A percentile compares a stretch with the other conserved stretches of the same genome.
These are phyloP conservation scores for Thymelicus lineola DNA, from an alignment of 2,888 invertebrate species.

Conservation along the genomic window DNA sequence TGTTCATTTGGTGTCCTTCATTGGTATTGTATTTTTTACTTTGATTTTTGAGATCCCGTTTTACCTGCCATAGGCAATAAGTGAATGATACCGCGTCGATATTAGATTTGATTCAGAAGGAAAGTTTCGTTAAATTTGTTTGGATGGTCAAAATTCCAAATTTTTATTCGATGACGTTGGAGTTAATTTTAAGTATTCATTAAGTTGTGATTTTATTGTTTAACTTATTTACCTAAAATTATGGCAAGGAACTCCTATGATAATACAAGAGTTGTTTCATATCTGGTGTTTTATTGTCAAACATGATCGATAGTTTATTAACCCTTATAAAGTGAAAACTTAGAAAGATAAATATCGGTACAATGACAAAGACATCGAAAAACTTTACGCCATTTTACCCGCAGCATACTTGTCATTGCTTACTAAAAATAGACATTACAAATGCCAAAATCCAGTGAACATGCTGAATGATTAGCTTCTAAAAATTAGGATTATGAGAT, in stretches of 20 bases:
- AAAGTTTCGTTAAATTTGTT: constrained; percentile 46
- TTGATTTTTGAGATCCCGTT: constrained; percentile 73
- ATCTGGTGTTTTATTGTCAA: constrained; percentile 50
- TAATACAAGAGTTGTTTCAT: constrained; percentile 78
- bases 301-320: constrained; percentile 5
- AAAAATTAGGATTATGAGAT: no score
- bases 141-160: constrained; percentile 61
- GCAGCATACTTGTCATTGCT: no score
- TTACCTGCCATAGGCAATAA: constrained; percentile 83
- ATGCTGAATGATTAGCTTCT: no score
- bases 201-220: constrained; percentile 84
- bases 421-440: constrained; percentile 4
- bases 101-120: constrained; percentile 51
- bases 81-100: constrained; percentile 70
- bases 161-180: constrained; percentile 64
- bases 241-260: constrained; percentile 82
- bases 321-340: background rate
- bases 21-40: constrained; percentile 69
- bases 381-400: background rate
- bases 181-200: constrained; percentile 83
- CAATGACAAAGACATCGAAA: constrained; percentile 13
- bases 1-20: constrained; percentile 63
- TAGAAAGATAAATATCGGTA: background rate
- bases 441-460: no score
- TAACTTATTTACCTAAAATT: constrained; percentile 84